A percentile compares a stretch with the other conserved stretches of the same genome.
Evolutionary conservation across 2,888 invertebrate species (phyloP).

Genomic region (Elaeidobius kamerunicus): DNA sequence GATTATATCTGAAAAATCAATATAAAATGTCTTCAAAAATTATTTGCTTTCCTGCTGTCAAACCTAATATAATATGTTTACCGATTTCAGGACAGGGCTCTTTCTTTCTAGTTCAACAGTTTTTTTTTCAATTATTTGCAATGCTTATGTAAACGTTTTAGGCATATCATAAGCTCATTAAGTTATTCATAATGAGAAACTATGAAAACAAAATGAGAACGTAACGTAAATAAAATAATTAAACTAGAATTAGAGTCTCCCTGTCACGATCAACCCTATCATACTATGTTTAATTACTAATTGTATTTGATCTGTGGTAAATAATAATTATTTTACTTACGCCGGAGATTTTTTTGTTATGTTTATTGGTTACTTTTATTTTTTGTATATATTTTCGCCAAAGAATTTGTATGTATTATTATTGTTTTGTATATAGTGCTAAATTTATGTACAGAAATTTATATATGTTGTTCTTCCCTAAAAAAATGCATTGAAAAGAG

Average conservation of each 20-base stretch:
- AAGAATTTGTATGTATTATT: conserved; percentile 48
- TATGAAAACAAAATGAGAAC: not conserved
- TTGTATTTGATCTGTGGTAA: conserved; percentile 16
- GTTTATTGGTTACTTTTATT: conserved; percentile 35
- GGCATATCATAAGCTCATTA: not conserved
- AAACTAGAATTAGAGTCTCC: too few species aligned
- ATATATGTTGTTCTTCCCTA: conserved; percentile 50
- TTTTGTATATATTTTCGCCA: conserved; percentile 51
- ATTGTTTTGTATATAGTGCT: conserved; percentile 47
- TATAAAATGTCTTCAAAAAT: too few species aligned
- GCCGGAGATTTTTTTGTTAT: conserved; percentile 24
- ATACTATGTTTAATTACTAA: not conserved
- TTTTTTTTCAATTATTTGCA: not conserved
- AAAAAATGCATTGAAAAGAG: conserved; percentile 12
- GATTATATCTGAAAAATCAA: too few species aligned
- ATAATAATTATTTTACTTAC: conserved; percentile 20
- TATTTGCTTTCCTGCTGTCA: too few species aligned
- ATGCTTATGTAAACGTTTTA: not conserved
- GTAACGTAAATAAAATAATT: too few species aligned
- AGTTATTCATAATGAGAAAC: not conserved
- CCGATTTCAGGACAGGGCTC: too few species aligned
- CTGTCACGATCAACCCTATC: too few species aligned
- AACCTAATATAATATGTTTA: too few species aligned
- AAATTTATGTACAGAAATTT: conserved; percentile 51
- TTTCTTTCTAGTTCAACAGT: too few species aligned